These are phyloP conservation scores for western clawed frog (Xenopus tropicalis) DNA, from an alignment of 2,113 vertebrate genomes.

Conservation along the genomic window DNA sequence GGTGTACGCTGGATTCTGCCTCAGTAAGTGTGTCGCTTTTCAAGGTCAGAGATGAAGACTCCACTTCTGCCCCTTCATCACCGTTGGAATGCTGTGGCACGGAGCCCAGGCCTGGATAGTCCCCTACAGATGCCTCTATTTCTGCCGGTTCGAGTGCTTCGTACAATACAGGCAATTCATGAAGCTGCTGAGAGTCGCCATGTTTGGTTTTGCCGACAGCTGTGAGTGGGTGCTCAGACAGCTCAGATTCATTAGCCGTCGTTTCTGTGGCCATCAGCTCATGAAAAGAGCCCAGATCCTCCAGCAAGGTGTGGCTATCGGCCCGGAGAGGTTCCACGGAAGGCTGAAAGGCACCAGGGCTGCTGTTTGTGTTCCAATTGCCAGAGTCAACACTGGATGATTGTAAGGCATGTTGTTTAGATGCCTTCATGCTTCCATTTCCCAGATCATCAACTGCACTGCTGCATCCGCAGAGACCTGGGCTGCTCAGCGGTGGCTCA, in stretches of 20 bases:
- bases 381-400: neutral
- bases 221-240: conserved; percentile 10
- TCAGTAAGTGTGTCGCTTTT: neutral
- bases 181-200: conserved; percentile 28
- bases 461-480: neutral
- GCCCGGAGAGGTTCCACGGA: conserved; percentile 49
- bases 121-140: neutral
- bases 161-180: conserved; percentile 31
- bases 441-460: neutral
- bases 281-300: conserved; percentile 52
- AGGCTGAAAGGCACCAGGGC: conserved; percentile 30
- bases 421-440: neutral
- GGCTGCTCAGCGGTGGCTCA: conserved; percentile 46
- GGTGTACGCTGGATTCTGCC: too few relatives aligned
- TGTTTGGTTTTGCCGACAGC: conserved; percentile 26
- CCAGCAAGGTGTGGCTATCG: conserved; percentile 33
- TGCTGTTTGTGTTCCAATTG: neutral
- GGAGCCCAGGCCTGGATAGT: neutral
- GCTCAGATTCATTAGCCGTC: conserved; percentile 43
- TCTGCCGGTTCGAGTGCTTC: neutral
- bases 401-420: neutral
- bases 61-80: neutral
- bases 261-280: conserved; percentile 50
- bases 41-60: neutral
- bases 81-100: too few relatives aligned